phyloP scores from a whole-genome alignment of 2,113 vertebrate species.

The Catharus fuscescens region DNA sequence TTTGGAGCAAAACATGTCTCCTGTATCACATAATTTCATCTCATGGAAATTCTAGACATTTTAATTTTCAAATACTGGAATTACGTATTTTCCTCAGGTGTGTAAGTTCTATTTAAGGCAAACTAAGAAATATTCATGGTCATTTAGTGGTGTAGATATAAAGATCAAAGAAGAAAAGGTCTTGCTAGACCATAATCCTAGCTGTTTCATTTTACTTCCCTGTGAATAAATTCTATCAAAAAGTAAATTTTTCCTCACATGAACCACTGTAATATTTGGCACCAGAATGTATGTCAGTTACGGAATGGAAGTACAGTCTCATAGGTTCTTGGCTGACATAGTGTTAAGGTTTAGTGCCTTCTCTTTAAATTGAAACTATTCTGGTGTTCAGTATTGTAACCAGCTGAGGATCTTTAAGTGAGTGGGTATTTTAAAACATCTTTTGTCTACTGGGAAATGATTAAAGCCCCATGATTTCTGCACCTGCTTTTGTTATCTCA shows the following conservation, averaged over 20 bases:
- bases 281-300: neutral
- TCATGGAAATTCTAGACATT: neutral
- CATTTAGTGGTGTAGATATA: neutral
- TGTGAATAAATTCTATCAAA: neutral
- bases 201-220: neutral
- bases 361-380: neutral
- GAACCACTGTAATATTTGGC: neutral
- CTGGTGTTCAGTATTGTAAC: neutral
- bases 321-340: neutral
- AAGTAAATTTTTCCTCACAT: neutral
- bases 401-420: neutral
- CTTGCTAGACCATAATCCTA: neutral
- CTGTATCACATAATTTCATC: neutral
- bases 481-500: constrained; percentile 50
- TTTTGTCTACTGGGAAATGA: constrained; percentile 1
- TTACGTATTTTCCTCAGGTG: neutral
- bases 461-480: constrained; percentile 43
- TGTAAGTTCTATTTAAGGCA: neutral
- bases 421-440: neutral
- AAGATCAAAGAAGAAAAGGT: neutral
- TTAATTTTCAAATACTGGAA: neutral
- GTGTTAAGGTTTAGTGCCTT: neutral
- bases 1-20: fast-evolving
- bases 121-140: neutral
- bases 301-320: neutral